phyloP scores from a whole-genome alignment of 2,797 vertebrate genomes.

The Artibeus lituratus region DNA sequence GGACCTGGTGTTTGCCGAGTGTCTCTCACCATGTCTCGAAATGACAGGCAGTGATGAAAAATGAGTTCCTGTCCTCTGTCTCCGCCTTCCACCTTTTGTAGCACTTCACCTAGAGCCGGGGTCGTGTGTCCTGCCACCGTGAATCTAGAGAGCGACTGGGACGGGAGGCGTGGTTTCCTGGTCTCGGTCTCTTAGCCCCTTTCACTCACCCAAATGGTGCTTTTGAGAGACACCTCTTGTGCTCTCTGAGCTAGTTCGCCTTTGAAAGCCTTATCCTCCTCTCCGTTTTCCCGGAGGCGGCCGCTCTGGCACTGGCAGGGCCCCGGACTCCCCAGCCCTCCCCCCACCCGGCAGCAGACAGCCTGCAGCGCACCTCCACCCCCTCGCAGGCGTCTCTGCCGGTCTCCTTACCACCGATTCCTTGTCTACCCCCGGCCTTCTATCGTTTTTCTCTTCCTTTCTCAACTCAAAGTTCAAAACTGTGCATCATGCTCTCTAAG shows the following conservation, averaged over 20 bases:
- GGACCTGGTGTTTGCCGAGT: background rate
- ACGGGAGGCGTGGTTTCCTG: background rate
- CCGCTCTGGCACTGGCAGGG: too few species aligned
- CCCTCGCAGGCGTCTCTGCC: rapidly evolving
- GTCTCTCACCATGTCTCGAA: background rate
- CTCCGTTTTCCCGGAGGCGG: background rate
- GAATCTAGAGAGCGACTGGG: background rate
- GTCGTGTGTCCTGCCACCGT: background rate
- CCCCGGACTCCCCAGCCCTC: rapidly evolving
- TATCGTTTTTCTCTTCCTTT: background rate
- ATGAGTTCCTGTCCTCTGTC: background rate
- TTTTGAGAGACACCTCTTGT: background rate
- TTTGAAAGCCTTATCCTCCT: background rate
- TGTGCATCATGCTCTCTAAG: background rate
- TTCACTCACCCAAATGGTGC: background rate
- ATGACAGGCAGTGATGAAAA: background rate
- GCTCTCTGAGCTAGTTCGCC: background rate
- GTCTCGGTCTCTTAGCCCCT: background rate
- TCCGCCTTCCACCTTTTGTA: background rate
- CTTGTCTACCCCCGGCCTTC: background rate
- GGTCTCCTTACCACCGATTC: rapidly evolving
- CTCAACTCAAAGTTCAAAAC: background rate
- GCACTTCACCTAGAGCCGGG: background rate
- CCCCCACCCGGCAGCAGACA: background rate
- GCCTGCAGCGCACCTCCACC: rapidly evolving